A percentile compares a stretch with the other conserved stretches of the same genome.
Conservation (phyloP, 1,140 invertebrate species). For the Kradibia gibbosae region DNA sequence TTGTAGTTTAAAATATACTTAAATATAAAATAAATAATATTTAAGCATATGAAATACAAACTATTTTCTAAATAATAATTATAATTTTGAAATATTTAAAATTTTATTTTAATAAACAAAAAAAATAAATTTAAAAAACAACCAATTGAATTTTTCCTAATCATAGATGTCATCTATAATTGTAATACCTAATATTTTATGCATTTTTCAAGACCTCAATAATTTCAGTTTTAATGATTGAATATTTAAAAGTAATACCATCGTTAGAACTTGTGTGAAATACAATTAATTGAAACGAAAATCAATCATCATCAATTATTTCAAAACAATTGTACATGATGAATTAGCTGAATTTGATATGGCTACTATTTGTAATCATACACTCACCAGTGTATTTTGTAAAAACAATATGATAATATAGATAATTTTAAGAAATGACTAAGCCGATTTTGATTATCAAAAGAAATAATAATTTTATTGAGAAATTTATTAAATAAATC, state of each 20-base stretch:
- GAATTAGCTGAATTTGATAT: not conserved
- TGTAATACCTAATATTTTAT: slow-evolving; percentile 17
- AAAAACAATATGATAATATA: slow-evolving; percentile 29
- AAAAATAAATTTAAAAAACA: slow-evolving; percentile 15
- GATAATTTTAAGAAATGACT: slow-evolving; percentile 15
- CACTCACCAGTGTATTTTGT: slow-evolving; percentile 16
- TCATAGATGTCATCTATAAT: slow-evolving; percentile 11
- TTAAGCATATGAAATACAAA: not conserved
- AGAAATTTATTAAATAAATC: slow-evolving; percentile 1
- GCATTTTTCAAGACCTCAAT: not conserved
- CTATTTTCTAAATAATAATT: slow-evolving; percentile 32
- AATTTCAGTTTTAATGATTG: not conserved
- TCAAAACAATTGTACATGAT: slow-evolving; percentile 27
- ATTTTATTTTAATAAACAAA: slow-evolving; percentile 35
- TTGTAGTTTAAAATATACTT: slow-evolving; percentile 8
- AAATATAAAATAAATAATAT: slow-evolving; percentile 19
- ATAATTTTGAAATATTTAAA: slow-evolving; percentile 34
- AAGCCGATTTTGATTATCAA: slow-evolving; percentile 26
- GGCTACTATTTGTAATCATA: slow-evolving; percentile 30
- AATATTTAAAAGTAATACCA: not conserved
- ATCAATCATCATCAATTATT: not conserved
- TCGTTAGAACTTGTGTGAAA: not conserved
- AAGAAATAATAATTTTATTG: slow-evolving; percentile 17
- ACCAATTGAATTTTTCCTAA: slow-evolving; percentile 1
- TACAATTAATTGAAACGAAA: not conserved